Percentiles rank a stretch among this genome's conserved stretches.
Evolutionary conservation across 2,888 invertebrate genomes (phyloP).

Genomic region (Hyposoter dolosus): DNA sequence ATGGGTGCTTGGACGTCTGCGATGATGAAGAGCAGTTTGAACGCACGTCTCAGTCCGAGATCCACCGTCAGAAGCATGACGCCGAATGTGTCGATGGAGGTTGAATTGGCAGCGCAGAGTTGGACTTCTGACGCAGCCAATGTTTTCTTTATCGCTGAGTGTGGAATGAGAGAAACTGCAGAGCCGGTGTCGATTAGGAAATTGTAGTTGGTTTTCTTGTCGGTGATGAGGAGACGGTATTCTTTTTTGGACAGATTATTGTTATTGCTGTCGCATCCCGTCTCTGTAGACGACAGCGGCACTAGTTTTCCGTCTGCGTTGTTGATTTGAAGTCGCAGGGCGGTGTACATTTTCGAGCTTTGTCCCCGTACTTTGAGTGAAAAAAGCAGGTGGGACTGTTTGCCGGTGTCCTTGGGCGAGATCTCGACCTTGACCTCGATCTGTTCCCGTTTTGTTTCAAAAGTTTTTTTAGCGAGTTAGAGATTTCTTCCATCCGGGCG

Average conservation of each 20-base stretch:
- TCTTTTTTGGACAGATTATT: constrained; percentile 7
- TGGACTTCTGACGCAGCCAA: constrained; percentile 1
- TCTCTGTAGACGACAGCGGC: not conserved
- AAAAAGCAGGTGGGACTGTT: constrained; percentile 24
- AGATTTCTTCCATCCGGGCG: not conserved
- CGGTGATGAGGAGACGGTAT: constrained; percentile 39
- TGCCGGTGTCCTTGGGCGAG: not conserved
- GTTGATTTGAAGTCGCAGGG: not conserved
- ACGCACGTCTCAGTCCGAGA: constrained; percentile 8
- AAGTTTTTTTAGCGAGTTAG: not conserved
- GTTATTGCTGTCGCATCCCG: constrained; percentile 16
- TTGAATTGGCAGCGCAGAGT: constrained; percentile 46
- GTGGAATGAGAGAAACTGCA: constrained; percentile 49
- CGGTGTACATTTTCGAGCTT: constrained; percentile 12
- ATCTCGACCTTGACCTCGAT: not conserved
- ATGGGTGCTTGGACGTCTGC: constrained; percentile 28
- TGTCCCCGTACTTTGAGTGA: constrained; percentile 22
- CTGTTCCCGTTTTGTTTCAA: not conserved
- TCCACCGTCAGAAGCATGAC: not conserved
- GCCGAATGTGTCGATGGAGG: constrained; percentile 41
- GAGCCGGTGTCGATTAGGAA: constrained; percentile 59
- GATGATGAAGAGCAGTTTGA: constrained; percentile 27
- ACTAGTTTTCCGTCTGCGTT: constrained; percentile 26
- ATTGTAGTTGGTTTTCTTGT: constrained; percentile 9
- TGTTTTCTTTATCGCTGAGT: not conserved